phyloP scores from a whole-genome alignment of 2,888 invertebrate species.

The Diogma glabrata region DNA sequence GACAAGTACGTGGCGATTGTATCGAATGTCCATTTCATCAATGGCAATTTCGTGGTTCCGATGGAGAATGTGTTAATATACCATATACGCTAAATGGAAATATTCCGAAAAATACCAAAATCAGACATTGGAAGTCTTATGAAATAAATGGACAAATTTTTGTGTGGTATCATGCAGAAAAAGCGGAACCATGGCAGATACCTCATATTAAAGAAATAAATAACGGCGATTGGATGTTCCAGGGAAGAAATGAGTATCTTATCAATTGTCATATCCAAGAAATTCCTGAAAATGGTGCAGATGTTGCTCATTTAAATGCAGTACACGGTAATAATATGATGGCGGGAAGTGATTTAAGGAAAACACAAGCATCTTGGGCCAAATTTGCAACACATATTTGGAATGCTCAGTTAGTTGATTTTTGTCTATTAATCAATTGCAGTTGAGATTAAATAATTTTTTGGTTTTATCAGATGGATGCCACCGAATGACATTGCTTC shows the following conservation, averaged over 20 bases:
- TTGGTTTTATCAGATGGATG: slow-evolving; percentile 35
- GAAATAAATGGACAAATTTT: slow-evolving; percentile 67
- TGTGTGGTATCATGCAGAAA: slow-evolving; percentile 73
- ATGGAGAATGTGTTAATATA: slow-evolving; percentile 62
- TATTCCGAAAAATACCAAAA: slow-evolving; percentile 55
- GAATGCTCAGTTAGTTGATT: slow-evolving; percentile 35
- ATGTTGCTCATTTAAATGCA: slow-evolving; percentile 65
- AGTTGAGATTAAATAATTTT: slow-evolving; percentile 2
- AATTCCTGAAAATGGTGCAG: slow-evolving; percentile 83
- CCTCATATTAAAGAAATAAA: slow-evolving; percentile 43
- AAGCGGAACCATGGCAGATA: slow-evolving; percentile 57
- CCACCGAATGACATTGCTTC: slow-evolving; percentile 30
- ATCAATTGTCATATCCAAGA: slow-evolving; percentile 76
- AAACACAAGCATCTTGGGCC: slow-evolving; percentile 28
- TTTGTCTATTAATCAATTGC: slow-evolving; percentile 1
- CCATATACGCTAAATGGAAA: slow-evolving; percentile 51
- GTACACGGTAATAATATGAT: slow-evolving; percentile 57
- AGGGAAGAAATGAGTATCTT: slow-evolving; percentile 67
- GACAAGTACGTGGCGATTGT: slow-evolving; percentile 62
- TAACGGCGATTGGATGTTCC: slow-evolving; percentile 46
- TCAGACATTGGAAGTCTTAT: slow-evolving; percentile 53
- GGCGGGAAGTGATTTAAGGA: slow-evolving; percentile 37
- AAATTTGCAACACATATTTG: slow-evolving; percentile 43
- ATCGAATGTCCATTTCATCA: slow-evolving; percentile 84
- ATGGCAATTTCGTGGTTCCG: slow-evolving; percentile 67